Evolutionary conservation across 2,888 invertebrate genomes (phyloP), one percentile per base, ranked within the genome.

Genomic region (Sericinus montela): DNA sequence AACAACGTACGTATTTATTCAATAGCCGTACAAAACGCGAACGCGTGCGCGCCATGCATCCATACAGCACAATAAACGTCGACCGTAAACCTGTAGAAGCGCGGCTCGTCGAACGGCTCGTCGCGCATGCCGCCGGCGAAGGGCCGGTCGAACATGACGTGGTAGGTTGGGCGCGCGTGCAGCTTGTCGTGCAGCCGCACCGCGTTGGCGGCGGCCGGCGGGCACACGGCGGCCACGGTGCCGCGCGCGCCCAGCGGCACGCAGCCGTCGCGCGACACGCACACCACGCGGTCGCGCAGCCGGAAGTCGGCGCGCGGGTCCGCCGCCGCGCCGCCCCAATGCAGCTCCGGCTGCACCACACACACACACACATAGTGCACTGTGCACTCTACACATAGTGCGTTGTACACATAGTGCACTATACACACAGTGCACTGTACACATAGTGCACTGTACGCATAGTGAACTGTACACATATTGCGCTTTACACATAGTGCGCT

Each of bases 221-320:
- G 80, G 59, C 56, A 80, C 7, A 94, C 87, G 0, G 92, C 96
- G n/a, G 96, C 93, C 0, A 99, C 88, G 0, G 97, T 98, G 23
- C 98, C 99, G 54, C 92, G 91, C 8, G 92, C 87, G 1, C 97
- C 98, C 4, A 95, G 77, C 0, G 97, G 97, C 11, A 96, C 95
- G 1, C 94, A 91, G 67, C 92, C 94, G 44, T 93, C 92, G 28
- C 92, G 91, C 25, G 94, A 90, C 0, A 94, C 93, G 67, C 94
- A 93, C 3, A 98, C 92, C 38, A 99, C 93, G 43, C 98, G 91
- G 83, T 99, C 98, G 65, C 95, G 93, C 52, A 98, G 71, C 53
- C 85, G 69, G 80, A 91, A 94, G 45, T 90, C 90, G 0, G 93
- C 91, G 7, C 82, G 85, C 0, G 91, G 81, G 76, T 97, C 97